Evolutionary conservation across 2,888 invertebrate genomes (phyloP).

Genomic region (Arctia plantaginis): DNA sequence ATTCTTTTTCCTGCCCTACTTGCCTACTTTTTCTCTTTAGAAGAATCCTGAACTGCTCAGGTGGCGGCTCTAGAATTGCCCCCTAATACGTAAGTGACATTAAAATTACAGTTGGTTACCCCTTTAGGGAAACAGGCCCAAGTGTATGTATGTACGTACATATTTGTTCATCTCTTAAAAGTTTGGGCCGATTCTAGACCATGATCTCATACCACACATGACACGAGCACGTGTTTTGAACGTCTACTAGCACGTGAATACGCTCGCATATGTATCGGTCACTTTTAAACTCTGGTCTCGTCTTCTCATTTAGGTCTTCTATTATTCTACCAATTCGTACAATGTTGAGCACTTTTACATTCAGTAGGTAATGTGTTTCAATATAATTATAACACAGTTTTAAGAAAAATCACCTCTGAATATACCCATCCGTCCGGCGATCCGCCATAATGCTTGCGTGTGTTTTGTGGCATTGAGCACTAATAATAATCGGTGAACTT

Average conservation of each 20-base stretch:
- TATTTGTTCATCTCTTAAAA: not conserved
- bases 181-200: constrained; percentile 8
- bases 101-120: not conserved
- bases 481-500: constrained; percentile 87
- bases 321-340: constrained; percentile 14
- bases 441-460: constrained; percentile 77
- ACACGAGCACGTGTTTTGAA: constrained; percentile 14
- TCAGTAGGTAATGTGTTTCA: constrained; percentile 33
- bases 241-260: not conserved
- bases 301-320: not conserved
- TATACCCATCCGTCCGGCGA: constrained; percentile 65
- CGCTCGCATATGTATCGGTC: not conserved
- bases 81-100: not conserved
- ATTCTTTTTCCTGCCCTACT: too few relatives aligned
- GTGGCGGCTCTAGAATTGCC: not conserved
- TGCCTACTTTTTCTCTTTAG: too few relatives aligned
- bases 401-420: constrained; percentile 47
- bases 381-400: constrained; percentile 47
- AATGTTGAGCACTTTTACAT: constrained; percentile 29
- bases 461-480: constrained; percentile 85
- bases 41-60: not conserved
- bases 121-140: not conserved
- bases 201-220: constrained; percentile 14
- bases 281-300: not conserved
- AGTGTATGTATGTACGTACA: not conserved